phyloP scores from a whole-genome alignment of 2,888 invertebrate genomes.

The Tetanocera ferruginea region DNA sequence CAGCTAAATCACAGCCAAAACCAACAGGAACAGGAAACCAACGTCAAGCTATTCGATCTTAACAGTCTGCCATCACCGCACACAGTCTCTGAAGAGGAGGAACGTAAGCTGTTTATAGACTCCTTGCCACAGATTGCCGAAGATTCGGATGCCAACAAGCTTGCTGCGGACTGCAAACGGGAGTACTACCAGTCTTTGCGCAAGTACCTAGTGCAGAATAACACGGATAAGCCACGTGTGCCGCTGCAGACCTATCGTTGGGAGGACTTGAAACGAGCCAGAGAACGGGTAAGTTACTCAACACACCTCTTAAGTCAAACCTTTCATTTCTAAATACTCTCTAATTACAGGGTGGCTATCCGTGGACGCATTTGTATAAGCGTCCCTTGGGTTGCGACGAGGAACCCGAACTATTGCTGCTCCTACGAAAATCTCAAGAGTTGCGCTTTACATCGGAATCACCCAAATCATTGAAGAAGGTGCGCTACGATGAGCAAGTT shows the following conservation, averaged over 20 bases:
- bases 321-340: background rate
- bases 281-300: slow-evolving; percentile 70
- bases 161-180: slow-evolving; percentile 64
- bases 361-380: slow-evolving; percentile 85
- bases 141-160: slow-evolving; percentile 60
- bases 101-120: slow-evolving; percentile 65
- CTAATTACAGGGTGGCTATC: slow-evolving; percentile 76
- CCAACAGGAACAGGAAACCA: background rate
- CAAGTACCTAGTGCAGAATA: slow-evolving; percentile 62
- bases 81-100: slow-evolving; percentile 62
- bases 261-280: slow-evolving; percentile 82
- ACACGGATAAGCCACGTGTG: slow-evolving; percentile 73
- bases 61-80: slow-evolving; percentile 59
- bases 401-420: slow-evolving; percentile 67
- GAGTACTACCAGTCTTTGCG: slow-evolving; percentile 68
- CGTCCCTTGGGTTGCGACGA: slow-evolving; percentile 72
- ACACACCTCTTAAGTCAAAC: background rate
- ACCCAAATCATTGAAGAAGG: slow-evolving; percentile 69
- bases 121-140: slow-evolving; percentile 63
- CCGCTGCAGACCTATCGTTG: slow-evolving; percentile 85
- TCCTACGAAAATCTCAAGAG: slow-evolving; percentile 67
- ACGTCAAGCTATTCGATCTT: slow-evolving; percentile 47
- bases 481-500: slow-evolving; percentile 69
- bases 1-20: background rate
- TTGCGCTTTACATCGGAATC: slow-evolving; percentile 66